A percentile compares a stretch with the other conserved stretches of the same genome.
These are phyloP conservation scores for Pegoplata infirma DNA, from an alignment of 2,888 invertebrate genomes.

Conservation along the genomic window DNA sequence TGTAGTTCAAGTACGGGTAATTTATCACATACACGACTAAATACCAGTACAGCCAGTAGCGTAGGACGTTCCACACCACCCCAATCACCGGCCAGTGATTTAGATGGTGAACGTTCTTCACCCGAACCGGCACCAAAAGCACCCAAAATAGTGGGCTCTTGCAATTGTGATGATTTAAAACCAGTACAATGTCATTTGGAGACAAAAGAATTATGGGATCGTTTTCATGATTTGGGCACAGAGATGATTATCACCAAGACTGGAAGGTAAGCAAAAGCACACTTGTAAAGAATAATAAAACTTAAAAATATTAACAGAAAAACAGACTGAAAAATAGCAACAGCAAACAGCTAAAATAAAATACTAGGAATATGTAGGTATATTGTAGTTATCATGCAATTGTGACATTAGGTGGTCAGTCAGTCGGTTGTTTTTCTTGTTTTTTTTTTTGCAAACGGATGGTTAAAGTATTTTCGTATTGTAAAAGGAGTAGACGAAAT, in stretches of 20 bases:
- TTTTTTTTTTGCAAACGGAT: too few relatives aligned
- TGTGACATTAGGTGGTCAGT: constrained; percentile 64
- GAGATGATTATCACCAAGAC: constrained; percentile 99
- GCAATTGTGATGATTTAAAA: constrained; percentile 90
- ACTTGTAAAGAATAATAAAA: constrained; percentile 7
- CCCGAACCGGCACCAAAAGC: constrained; percentile 77
- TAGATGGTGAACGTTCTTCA: constrained; percentile 75
- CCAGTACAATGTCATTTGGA: constrained; percentile 94
- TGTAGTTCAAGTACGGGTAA: constrained; percentile 66
- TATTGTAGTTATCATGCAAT: constrained; percentile 65
- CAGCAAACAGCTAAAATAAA: too few relatives aligned
- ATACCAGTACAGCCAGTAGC: constrained; percentile 73
- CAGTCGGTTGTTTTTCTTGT: constrained; percentile 13
- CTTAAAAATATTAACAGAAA: background rate
- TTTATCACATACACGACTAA: constrained; percentile 66
- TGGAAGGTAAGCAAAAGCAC: constrained; percentile 85
- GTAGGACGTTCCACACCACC: constrained; percentile 77
- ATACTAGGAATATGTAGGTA: constrained; percentile 11
- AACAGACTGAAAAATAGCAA: background rate
- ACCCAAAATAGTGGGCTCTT: constrained; percentile 82
- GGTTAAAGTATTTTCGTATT: background rate
- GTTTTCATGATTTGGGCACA: constrained; percentile 95
- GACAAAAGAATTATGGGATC: constrained; percentile 97
- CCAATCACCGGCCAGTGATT: constrained; percentile 77
- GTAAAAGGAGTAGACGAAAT: constrained; percentile 19